Conservation (phyloP, 2,113 vertebrate genomes). For the Ia io region DNA sequence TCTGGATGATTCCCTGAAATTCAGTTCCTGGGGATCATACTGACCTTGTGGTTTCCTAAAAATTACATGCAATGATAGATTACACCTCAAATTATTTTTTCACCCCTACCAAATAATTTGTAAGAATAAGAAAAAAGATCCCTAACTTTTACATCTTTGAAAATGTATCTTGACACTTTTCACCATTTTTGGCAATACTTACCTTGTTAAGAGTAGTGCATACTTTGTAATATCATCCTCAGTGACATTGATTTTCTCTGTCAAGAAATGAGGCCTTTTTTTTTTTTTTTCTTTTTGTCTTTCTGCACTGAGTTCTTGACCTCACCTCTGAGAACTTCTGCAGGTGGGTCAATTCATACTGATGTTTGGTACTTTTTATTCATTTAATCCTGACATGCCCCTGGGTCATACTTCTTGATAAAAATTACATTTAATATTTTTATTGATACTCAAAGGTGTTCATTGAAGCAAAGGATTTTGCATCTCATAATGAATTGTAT, state of each 20-base stretch:
- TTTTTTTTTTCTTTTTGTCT: not conserved
- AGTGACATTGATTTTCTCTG: not conserved
- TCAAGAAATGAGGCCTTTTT: not conserved
- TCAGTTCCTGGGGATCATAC: not conserved
- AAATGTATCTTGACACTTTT: not conserved
- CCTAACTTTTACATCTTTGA: not conserved
- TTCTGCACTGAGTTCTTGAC: not conserved
- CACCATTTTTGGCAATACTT: not conserved
- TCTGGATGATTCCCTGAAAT: not conserved
- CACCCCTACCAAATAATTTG: not conserved
- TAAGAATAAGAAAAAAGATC: not conserved
- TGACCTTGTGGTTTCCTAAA: not conserved
- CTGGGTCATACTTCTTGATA: not conserved
- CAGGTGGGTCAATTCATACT: not conserved
- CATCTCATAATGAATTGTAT: constrained; percentile 14
- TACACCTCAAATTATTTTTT: not conserved
- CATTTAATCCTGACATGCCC: not conserved
- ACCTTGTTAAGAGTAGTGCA: not conserved
- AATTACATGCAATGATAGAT: not conserved
- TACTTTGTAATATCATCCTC: not conserved
- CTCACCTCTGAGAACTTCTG: not conserved
- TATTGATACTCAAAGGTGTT: constrained; percentile 35
- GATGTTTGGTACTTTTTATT: not conserved
- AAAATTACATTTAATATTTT: constrained; percentile 41
- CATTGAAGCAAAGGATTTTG: constrained; percentile 15